phyloP scores from a whole-genome alignment of 2,888 invertebrate species.

The Polietes domitor region DNA sequence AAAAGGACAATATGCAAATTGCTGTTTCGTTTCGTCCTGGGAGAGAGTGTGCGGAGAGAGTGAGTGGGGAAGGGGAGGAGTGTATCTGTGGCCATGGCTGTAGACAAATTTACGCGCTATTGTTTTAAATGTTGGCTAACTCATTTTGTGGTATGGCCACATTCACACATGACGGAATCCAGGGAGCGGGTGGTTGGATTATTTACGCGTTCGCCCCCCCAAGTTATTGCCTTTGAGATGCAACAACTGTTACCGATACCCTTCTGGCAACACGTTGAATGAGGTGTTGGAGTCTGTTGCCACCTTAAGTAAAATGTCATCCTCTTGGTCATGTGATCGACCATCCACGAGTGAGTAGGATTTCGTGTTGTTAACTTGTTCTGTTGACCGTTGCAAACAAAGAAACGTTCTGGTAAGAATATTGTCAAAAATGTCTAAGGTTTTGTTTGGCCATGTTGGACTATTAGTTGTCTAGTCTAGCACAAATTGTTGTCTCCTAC shows the following conservation, averaged over 20 bases:
- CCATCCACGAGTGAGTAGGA: too few relatives aligned
- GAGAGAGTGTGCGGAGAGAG: not conserved
- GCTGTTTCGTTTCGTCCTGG: conserved; percentile 2
- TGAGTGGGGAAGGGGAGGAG: not conserved
- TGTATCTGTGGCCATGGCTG: not conserved
- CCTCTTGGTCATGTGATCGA: not conserved
- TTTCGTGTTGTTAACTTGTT: conserved; percentile 36
- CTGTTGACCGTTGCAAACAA: conserved; percentile 4
- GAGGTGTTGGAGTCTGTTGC: conserved; percentile 14
- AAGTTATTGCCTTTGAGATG: conserved; percentile 60
- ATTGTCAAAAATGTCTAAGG: conserved; percentile 40
- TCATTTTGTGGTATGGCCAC: conserved; percentile 40
- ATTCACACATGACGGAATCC: not conserved
- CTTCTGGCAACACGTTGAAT: not conserved
- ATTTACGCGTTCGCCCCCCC: conserved; percentile 59
- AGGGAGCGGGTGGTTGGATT: conserved; percentile 27
- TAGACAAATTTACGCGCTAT: conserved; percentile 54
- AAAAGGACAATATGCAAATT: conserved; percentile 45
- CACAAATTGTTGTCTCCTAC: conserved; percentile 10
- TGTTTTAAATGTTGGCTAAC: conserved; percentile 47
- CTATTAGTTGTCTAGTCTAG: not conserved
- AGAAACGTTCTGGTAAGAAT: conserved; percentile 53
- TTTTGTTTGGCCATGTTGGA: conserved; percentile 21
- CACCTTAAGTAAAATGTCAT: conserved; percentile 52
- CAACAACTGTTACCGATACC: conserved; percentile 61